Conservation (phyloP, 1,140 invertebrate species). For the Micrasema longulum region DNA sequence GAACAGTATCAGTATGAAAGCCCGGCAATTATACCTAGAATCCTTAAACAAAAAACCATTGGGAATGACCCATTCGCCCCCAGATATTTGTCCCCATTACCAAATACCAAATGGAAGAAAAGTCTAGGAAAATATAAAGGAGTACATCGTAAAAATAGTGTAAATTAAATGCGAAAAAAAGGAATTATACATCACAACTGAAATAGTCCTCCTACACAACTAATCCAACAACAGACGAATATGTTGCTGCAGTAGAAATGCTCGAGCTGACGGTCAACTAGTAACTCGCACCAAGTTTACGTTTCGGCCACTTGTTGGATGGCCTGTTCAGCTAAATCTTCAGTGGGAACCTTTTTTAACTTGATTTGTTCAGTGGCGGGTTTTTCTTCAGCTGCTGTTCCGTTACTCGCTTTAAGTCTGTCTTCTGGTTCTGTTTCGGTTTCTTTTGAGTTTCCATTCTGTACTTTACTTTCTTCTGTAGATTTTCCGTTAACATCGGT, state of each 20-base stretch:
- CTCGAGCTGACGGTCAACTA: neutral
- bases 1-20: too few species aligned
- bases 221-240: constrained; percentile 21
- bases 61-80: too few species aligned
- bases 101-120: constrained; percentile 22
- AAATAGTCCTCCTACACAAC: constrained; percentile 25
- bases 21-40: too few species aligned
- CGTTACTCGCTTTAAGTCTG: constrained; percentile 33
- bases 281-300: constrained; percentile 37
- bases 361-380: constrained; percentile 30
- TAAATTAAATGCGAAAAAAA: constrained; percentile 13
- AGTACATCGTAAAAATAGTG: neutral
- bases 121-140: neutral
- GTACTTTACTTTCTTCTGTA: constrained; percentile 15
- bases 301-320: constrained; percentile 44
- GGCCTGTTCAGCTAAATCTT: constrained; percentile 35
- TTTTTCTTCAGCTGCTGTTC: constrained; percentile 31
- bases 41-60: too few species aligned
- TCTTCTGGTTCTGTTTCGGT: constrained; percentile 15
- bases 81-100: too few species aligned
- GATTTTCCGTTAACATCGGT: constrained; percentile 23
- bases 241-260: constrained; percentile 2
- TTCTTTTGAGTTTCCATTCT: constrained; percentile 10
- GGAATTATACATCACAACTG: constrained; percentile 17
- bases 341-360: constrained; percentile 46